phyloP scores from a whole-genome alignment of 1,140 invertebrate genomes.

The Oedothorax gibbosus region DNA sequence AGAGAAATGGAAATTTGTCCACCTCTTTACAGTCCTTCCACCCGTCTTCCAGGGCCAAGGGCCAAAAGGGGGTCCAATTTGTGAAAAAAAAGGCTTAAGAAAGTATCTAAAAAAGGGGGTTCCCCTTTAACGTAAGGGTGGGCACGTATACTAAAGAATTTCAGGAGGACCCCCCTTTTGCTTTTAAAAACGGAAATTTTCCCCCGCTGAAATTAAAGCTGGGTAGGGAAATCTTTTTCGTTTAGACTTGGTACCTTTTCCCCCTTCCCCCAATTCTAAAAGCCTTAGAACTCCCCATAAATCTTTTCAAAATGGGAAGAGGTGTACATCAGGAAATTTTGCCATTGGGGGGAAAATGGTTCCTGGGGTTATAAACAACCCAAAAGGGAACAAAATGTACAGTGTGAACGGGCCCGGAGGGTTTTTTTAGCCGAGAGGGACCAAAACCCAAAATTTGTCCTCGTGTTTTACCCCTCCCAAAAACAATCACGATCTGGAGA shows the following conservation, averaged over 20 bases:
- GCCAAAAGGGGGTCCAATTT: conserved; percentile 59
- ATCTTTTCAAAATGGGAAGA: neutral
- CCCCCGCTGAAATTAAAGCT: conserved; percentile 6
- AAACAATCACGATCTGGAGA: neutral
- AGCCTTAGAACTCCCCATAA: too few relatives aligned
- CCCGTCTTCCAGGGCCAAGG: conserved; percentile 65
- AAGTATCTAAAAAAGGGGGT: neutral
- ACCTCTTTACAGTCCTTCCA: conserved; percentile 63
- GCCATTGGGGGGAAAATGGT: neutral
- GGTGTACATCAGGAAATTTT: conserved; percentile 1
- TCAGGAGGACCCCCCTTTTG: neutral
- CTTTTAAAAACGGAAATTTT: conserved; percentile 5
- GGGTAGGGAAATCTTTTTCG: conserved; percentile 1
- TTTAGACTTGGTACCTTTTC: conserved; percentile 8
- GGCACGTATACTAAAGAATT: conserved; percentile 10
- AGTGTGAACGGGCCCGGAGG: neutral
- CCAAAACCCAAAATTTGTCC: neutral
- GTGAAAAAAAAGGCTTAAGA: conserved; percentile 3
- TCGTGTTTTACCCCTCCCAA: neutral
- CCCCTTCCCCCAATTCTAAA: neutral
- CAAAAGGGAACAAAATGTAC: neutral
- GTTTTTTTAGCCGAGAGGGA: neutral
- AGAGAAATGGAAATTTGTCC: conserved; percentile 61
- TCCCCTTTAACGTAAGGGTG: conserved; percentile 3
- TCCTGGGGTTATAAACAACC: neutral